Base-by-base conservation (phyloP, 2,888 invertebrate species). In the Sesamia inferens region DNA sequence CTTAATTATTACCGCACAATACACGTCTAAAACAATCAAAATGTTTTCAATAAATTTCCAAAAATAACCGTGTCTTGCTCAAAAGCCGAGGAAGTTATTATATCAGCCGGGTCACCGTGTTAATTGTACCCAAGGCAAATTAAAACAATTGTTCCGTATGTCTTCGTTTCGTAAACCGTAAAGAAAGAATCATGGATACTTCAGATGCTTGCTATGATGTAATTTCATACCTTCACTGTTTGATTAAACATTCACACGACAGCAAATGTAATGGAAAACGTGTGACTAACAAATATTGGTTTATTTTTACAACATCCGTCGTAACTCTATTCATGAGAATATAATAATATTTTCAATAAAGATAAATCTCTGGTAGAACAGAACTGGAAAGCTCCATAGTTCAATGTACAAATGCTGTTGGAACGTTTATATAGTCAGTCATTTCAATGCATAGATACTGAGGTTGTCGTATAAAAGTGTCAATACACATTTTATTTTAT, bases 41-140 rank as follows among this genome's bases (percentile, higher is more conserved):
- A 51, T 22, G 22, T 39, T 64, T 64, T 48, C 48, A 69, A 82
- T 73, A 6, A 62, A 71, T 68, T 58, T 44, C 39, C 16, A 59
- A 76, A 76, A 71, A 66, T 31, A 63, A 63, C 31, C 16, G n/a
- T 72, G 48, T 63, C 55, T 68, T 62, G 42, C 47, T 65, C 42
- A 76, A 76, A 78, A 71, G 47, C 71, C 48, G 61, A 70, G 74
- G 81, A 83, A 85, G 75, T 71, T 51, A 87, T 89, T 88, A 87
- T 87, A 78, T 82, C 79, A 82, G 84, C 80, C 81, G 81, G 90
- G 89, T 91, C 88, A 90, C 82, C 82, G 81, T 89, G 89, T 88
- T 90, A 90, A 91, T 91, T 89, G 84, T 87, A 77, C 82, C 84
- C 87, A 86, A 88, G 90, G 88, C 89, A 86, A 87, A 88, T 87